phyloP scores from a whole-genome alignment of 2,888 invertebrate genomes.

The Mythimna pallens region DNA sequence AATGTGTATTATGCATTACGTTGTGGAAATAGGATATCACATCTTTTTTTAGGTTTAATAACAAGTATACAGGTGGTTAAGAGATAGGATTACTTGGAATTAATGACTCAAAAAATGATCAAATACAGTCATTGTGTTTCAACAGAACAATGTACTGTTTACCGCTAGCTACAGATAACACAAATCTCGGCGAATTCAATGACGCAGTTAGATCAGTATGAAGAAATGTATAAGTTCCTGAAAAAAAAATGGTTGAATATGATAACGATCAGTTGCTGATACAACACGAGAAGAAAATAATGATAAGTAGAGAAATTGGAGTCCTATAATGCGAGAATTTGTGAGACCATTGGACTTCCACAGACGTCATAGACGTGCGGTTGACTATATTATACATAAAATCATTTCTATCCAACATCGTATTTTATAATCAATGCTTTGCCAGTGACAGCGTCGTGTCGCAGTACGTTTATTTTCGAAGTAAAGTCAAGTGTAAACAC shows the following conservation, averaged over 20 bases:
- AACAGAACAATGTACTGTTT: conserved; percentile 16
- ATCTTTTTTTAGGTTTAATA: background rate
- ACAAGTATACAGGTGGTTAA: background rate
- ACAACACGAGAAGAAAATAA: no score
- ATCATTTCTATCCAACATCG: no score
- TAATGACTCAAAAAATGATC: conserved; percentile 21
- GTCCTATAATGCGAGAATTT: no score
- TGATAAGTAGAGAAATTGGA: no score
- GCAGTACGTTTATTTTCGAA: no score
- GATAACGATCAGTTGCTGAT: no score
- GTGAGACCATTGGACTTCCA: no score
- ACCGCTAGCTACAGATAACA: conserved; percentile 33
- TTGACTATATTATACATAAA: no score
- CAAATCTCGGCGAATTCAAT: conserved; percentile 38
- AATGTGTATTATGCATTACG: background rate
- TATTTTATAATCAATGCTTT: no score
- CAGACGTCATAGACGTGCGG: no score
- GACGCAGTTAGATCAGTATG: conserved; percentile 30
- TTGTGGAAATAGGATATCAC: background rate
- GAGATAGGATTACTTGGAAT: background rate
- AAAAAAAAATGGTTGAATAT: background rate
- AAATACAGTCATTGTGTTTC: background rate
- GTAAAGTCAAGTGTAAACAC: no score
- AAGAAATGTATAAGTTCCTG: conserved; percentile 26
- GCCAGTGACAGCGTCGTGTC: no score